A percentile compares a stretch with the other conserved stretches of the same genome.
phyloP scores from a whole-genome alignment of 1,140 invertebrate species.

The Drosophila arawakana region DNA sequence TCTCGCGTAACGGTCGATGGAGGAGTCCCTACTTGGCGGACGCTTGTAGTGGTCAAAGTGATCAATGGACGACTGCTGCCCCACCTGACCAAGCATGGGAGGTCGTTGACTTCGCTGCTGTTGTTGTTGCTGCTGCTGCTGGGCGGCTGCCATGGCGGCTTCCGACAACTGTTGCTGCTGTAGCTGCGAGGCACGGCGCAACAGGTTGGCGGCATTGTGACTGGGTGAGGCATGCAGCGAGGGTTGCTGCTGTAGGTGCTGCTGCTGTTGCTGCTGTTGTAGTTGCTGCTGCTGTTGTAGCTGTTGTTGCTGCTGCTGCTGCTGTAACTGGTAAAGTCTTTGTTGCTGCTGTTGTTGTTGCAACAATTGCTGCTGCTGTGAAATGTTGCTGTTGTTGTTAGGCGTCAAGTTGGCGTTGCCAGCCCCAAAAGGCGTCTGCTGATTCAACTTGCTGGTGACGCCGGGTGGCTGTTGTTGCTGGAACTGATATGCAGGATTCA shows the following conservation, averaged over 20 bases:
- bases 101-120: slow-evolving; percentile 85
- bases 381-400: slow-evolving; percentile 42
- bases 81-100: slow-evolving; percentile 85
- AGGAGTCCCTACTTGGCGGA: slow-evolving; percentile 94
- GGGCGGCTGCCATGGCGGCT: slow-evolving; percentile 50
- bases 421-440: slow-evolving; percentile 50
- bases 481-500: slow-evolving; percentile 79
- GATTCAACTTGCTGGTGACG: slow-evolving; percentile 42
- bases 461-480: slow-evolving; percentile 77
- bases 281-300: slow-evolving; percentile 25
- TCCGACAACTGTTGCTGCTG: slow-evolving; percentile 68
- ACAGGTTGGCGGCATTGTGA: slow-evolving; percentile 64
- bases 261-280: slow-evolving; percentile 44
- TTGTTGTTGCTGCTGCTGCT: slow-evolving; percentile 67
- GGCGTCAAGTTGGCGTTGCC: slow-evolving; percentile 49
- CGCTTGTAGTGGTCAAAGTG: slow-evolving; percentile 97
- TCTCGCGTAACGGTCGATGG: slow-evolving; percentile 92
- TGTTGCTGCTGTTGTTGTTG: slow-evolving; percentile 46
- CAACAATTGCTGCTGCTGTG: slow-evolving; percentile 15
- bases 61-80: slow-evolving; percentile 88
- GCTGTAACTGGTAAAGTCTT: slow-evolving; percentile 57
- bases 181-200: slow-evolving; percentile 70
- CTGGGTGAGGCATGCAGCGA: slow-evolving; percentile 64
- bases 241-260: slow-evolving; percentile 61
- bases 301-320: slow-evolving; percentile 48